These are phyloP conservation scores for Xanthia togata DNA, from an alignment of 2,888 invertebrate genomes.

Conservation along the genomic window DNA sequence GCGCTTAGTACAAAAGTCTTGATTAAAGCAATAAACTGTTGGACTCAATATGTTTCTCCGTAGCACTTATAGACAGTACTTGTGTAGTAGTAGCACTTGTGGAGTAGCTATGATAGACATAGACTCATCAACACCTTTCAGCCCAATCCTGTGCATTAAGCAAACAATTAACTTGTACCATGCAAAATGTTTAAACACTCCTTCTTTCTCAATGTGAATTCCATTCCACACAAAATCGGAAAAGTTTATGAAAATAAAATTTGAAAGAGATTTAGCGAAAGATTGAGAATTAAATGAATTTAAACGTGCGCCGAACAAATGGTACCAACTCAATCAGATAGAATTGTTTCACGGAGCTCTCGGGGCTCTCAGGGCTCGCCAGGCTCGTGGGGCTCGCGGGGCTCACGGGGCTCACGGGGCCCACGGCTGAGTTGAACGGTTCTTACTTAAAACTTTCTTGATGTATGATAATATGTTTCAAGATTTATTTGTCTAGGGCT, in stretches of 20 bases:
- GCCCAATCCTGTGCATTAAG: background rate
- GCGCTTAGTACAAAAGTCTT: background rate
- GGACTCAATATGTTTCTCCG: background rate
- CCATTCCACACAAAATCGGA: background rate
- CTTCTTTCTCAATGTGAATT: background rate
- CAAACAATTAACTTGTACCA: slow-evolving; percentile 1
- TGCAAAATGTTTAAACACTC: slow-evolving; percentile 3
- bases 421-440: background rate
- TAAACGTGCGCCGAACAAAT: slow-evolving; percentile 12
- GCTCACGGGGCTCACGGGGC: background rate
- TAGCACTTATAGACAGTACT: no score
- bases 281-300: slow-evolving; percentile 32
- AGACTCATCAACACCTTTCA: slow-evolving; percentile 4
- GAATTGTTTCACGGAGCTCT: slow-evolving; percentile 5
- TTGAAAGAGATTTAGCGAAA: slow-evolving; percentile 19
- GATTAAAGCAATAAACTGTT: background rate
- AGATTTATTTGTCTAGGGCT: slow-evolving; percentile 50
- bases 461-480: slow-evolving; percentile 46
- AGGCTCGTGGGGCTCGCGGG: no score
- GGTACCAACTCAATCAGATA: background rate
- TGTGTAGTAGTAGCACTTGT: no score
- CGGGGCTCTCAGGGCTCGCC: background rate
- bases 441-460: slow-evolving; percentile 46
- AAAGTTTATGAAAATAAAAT: slow-evolving; percentile 41
- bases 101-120: no score